A percentile compares a stretch with the other conserved stretches of the same genome.
Evolutionary conservation across 2,888 invertebrate genomes (phyloP).

Genomic region (Synanthedon myopaeformis): DNA sequence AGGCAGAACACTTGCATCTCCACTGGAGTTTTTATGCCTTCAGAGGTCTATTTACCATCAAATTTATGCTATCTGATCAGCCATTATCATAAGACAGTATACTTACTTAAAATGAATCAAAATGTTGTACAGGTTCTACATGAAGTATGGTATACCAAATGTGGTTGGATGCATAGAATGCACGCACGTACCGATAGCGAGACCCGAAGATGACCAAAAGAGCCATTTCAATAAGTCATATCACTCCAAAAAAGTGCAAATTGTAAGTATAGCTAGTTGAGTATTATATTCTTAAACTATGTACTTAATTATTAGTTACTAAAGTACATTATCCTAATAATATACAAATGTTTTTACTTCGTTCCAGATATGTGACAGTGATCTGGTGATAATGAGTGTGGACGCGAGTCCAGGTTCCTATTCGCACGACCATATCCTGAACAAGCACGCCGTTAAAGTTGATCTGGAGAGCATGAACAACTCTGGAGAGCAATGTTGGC

Average conservation of each 20-base stretch:
- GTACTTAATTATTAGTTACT: no score
- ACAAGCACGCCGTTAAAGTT: slow-evolving; percentile 41
- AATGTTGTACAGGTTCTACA: slow-evolving; percentile 39
- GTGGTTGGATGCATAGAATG: slow-evolving; percentile 56
- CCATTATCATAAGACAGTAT: no score
- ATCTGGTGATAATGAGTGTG: slow-evolving; percentile 43
- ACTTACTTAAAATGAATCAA: slow-evolving; percentile 1
- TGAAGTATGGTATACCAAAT: slow-evolving; percentile 57
- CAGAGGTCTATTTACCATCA: no score
- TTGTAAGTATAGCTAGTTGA: slow-evolving; percentile 32
- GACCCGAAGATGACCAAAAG: slow-evolving; percentile 53
- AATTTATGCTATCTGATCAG: no score
- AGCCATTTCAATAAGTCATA: slow-evolving; percentile 58
- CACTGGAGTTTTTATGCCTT: no score
- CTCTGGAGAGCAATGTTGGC: slow-evolving; percentile 48
- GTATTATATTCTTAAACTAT: background rate
- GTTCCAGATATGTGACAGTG: slow-evolving; percentile 51
- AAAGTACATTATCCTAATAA: no score
- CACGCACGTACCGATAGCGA: slow-evolving; percentile 52
- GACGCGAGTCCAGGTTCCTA: slow-evolving; percentile 39
- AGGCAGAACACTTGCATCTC: no score
- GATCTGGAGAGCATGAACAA: slow-evolving; percentile 49
- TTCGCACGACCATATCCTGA: slow-evolving; percentile 43
- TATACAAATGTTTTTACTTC: no score
- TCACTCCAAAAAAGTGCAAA: slow-evolving; percentile 58